These are phyloP conservation scores for Actinernus sp. DNA, from an alignment of 92 coral and sea anemone genomes.

Conservation along the genomic window DNA sequence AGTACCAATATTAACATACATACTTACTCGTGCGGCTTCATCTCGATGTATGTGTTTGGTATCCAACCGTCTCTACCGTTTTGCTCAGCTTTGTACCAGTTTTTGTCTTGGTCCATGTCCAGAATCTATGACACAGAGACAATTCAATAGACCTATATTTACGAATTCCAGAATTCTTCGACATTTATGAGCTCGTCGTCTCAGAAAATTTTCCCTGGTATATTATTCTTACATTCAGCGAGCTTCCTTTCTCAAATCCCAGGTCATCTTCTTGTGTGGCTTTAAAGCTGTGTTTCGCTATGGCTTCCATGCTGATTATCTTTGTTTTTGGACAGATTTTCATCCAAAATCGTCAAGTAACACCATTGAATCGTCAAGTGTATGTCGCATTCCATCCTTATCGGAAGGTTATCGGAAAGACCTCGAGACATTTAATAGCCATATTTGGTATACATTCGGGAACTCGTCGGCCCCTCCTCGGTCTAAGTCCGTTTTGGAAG, in stretches of 20 bases:
- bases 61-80: conserved; percentile 88
- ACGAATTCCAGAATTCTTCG: background rate
- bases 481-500: no score
- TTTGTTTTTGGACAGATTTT: background rate
- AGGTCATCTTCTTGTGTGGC: conserved; percentile 94
- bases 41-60: conserved; percentile 86
- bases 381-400: background rate
- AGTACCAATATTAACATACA: no score
- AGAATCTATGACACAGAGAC: conserved; percentile 79
- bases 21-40: conserved; percentile 93
- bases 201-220: no score
- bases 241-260: conserved; percentile 77
- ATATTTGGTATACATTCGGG: no score
- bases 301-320: conserved; percentile 79
- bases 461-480: no score
- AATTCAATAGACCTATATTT: background rate
- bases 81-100: conserved; percentile 96
- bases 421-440: no score
- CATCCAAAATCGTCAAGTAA: background rate
- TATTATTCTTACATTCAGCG: conserved; percentile 87
- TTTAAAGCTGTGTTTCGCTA: conserved; percentile 70
- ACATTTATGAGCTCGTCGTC: background rate
- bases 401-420: background rate
- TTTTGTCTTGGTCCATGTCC: conserved; percentile 92
- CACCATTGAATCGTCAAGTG: background rate